phyloP scores from a whole-genome alignment of 1,140 invertebrate genomes.

The Cyphomyrmex costatus region DNA sequence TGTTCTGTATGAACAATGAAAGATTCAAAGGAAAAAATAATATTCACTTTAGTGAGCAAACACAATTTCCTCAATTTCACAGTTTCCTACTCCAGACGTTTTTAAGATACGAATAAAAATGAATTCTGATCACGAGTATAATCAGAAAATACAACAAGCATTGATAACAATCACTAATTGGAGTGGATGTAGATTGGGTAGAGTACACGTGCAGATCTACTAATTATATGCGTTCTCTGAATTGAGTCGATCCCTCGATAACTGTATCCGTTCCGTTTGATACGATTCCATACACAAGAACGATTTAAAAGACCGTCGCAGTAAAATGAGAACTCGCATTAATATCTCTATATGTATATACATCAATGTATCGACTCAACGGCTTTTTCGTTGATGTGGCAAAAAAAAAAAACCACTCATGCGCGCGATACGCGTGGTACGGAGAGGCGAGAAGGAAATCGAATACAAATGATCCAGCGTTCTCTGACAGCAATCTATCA shows the following conservation, averaged over 20 bases:
- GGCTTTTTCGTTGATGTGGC: slow-evolving; percentile 3
- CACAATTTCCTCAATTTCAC: not conserved
- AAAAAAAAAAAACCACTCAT: not conserved
- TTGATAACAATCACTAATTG: slow-evolving; percentile 3
- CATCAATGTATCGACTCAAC: not conserved
- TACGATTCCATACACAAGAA: not conserved
- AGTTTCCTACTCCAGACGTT: not conserved
- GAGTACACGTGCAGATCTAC: not conserved
- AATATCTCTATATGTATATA: not conserved
- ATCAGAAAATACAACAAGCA: not conserved
- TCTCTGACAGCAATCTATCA: not conserved
- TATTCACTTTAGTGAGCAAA: not conserved
- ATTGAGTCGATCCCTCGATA: not conserved
- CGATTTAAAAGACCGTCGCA: not conserved
- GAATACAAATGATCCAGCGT: not conserved
- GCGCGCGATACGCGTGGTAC: not conserved
- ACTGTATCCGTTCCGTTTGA: not conserved
- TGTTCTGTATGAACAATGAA: not conserved
- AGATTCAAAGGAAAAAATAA: not conserved
- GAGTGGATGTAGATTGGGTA: no score
- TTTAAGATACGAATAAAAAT: not conserved
- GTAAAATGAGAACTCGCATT: not conserved
- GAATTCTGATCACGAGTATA: not conserved
- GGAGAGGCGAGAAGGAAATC: not conserved
- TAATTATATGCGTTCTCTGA: not conserved